These are phyloP conservation scores for Meloe dianella DNA, from an alignment of 2,888 invertebrate genomes.

Conservation along the genomic window DNA sequence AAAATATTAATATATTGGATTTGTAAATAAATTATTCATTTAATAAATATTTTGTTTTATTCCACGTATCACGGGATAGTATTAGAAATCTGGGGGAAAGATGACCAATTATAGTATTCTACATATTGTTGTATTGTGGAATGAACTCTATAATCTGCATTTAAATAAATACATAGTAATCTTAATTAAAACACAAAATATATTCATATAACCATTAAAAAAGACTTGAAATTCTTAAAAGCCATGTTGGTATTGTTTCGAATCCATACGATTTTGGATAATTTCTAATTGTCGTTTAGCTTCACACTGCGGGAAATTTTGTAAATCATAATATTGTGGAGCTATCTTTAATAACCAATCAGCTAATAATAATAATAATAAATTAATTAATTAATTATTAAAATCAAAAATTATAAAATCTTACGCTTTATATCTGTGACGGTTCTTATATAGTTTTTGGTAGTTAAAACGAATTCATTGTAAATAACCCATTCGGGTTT, in stretches of 20 bases:
- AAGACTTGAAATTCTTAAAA: conserved; percentile 65
- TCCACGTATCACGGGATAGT: not conserved
- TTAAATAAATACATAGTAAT: conserved; percentile 7
- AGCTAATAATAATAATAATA: conserved; percentile 63
- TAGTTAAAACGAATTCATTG: conserved; percentile 99
- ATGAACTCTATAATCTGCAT: conserved; percentile 12
- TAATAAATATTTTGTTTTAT: conserved; percentile 22
- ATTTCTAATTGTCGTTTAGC: conserved; percentile 91
- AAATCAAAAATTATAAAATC: conserved; percentile 53
- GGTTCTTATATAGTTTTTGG: conserved; percentile 99
- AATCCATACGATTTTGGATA: conserved; percentile 84
- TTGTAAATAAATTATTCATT: conserved; percentile 34
- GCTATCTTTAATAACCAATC: conserved; percentile 95
- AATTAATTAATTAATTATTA: not conserved
- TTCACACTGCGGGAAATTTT: conserved; percentile 98
- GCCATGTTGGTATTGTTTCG: conserved; percentile 87
- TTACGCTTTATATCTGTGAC: conserved; percentile 98
- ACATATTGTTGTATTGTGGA: not conserved
- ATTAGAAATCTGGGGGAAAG: not conserved
- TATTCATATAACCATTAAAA: conserved; percentile 11
- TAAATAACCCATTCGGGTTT: conserved; percentile 99
- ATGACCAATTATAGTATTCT: not conserved
- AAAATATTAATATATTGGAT: conserved; percentile 50
- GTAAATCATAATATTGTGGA: conserved; percentile 97
- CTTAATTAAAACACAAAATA: conserved; percentile 9